phyloP scores from a whole-genome alignment of 2,113 vertebrate genomes.

The Marmota monax region DNA sequence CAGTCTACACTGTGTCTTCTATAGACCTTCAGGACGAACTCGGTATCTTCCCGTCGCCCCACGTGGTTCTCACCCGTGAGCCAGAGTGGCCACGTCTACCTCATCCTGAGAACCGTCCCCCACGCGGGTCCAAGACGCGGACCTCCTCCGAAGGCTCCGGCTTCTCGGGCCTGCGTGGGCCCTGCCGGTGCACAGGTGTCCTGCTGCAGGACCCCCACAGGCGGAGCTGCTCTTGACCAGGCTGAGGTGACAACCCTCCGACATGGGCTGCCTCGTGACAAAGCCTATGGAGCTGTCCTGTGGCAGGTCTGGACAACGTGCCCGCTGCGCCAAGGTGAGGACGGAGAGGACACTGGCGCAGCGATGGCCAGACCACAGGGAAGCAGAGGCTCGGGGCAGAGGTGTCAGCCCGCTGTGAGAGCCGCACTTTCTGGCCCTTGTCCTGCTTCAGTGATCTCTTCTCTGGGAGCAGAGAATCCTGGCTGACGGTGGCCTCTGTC shows the following conservation, averaged over 20 bases:
- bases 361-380: background rate
- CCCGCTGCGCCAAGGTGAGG: background rate
- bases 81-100: background rate
- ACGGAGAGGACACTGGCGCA: slow-evolving; percentile 28
- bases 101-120: background rate
- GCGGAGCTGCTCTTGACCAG: background rate
- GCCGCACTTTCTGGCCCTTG: too few species aligned
- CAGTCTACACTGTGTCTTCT: background rate
- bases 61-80: background rate
- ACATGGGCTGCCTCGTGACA: accelerated
- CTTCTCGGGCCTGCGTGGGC: background rate
- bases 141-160: background rate
- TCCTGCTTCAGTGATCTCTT: background rate
- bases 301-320: slow-evolving; percentile 28
- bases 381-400: too few species aligned
- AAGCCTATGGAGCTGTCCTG: too few species aligned
- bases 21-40: accelerated
- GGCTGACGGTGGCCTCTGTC: background rate
- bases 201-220: background rate
- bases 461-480: background rate
- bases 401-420: too few species aligned
- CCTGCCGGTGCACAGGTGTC: background rate
- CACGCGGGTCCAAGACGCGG: background rate
- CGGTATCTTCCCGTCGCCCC: accelerated
- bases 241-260: background rate